A percentile compares a stretch with the other conserved stretches of the same genome.
Evolutionary conservation across 92 coral and sea anemone genomes (phyloP).

Genomic region (Phenganax marumi): DNA sequence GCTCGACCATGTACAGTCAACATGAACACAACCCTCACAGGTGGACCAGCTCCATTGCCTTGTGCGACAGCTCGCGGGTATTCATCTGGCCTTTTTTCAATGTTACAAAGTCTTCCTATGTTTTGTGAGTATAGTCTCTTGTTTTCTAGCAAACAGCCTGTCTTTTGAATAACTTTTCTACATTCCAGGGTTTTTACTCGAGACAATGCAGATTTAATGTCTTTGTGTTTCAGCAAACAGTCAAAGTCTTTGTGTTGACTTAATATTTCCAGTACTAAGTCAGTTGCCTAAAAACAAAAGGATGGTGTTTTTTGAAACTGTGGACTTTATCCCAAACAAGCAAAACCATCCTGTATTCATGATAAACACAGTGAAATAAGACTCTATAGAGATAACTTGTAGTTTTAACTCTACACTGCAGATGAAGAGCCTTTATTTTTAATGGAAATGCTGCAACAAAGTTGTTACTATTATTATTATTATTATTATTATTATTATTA

Average conservation of each 20-base stretch:
- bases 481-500: no score
- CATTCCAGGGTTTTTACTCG: conserved; percentile 82
- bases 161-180: conserved; percentile 71
- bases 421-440: no score
- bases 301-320: neutral
- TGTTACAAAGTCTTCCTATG: conserved; percentile 73
- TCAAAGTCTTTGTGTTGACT: conserved; percentile 60
- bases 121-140: conserved; percentile 65
- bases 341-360: neutral
- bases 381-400: no score
- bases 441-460: neutral
- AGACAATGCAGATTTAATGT: conserved; percentile 75
- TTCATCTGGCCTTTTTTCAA: conserved; percentile 63
- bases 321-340: neutral
- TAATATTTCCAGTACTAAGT: conserved; percentile 28
- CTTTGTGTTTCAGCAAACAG: conserved; percentile 80
- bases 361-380: neutral
- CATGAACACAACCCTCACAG: conserved; percentile 78
- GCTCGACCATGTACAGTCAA: conserved; percentile 90
- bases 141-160: conserved; percentile 80
- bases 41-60: conserved; percentile 71
- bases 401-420: no score
- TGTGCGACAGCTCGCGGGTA: conserved; percentile 75
- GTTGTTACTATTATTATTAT: neutral
- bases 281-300: neutral